Percentiles rank a stretch among this genome's conserved stretches.
Conservation (phyloP, 2,113 vertebrate species). For the Pao palembangensis region DNA sequence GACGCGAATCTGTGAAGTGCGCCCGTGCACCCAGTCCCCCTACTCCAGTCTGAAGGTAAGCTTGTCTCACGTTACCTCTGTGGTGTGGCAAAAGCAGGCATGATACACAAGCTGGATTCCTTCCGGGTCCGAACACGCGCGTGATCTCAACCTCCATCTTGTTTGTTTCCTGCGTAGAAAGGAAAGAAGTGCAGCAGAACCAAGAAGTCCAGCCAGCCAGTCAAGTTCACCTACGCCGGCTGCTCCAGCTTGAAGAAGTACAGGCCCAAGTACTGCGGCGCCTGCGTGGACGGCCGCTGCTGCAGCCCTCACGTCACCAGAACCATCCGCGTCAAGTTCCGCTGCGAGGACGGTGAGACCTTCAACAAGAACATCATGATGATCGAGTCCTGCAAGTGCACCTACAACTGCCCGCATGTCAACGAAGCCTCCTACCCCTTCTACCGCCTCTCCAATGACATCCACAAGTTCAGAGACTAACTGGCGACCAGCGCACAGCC, state of each 20-base stretch:
- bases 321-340: slow-evolving; percentile 93
- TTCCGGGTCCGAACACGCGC: not conserved
- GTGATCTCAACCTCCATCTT: slow-evolving; percentile 22
- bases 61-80: slow-evolving; percentile 3
- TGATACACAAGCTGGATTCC: not conserved
- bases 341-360: slow-evolving; percentile 90
- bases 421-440: slow-evolving; percentile 88
- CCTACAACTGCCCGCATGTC: slow-evolving; percentile 86
- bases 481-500: slow-evolving; percentile 31
- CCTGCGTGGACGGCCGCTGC: slow-evolving; percentile 92
- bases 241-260: slow-evolving; percentile 95
- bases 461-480: slow-evolving; percentile 98
- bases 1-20: slow-evolving; percentile 92
- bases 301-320: slow-evolving; percentile 91
- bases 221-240: slow-evolving; percentile 87
- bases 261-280: slow-evolving; percentile 91
- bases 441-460: slow-evolving; percentile 96
- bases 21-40: slow-evolving; percentile 86
- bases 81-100: not conserved
- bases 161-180: slow-evolving; percentile 77
- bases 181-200: slow-evolving; percentile 96
- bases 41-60: slow-evolving; percentile 91
- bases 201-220: slow-evolving; percentile 81
- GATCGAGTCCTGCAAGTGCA: slow-evolving; percentile 98
- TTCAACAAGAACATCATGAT: slow-evolving; percentile 98